Evolutionary conservation across 2,113 vertebrate species (phyloP).

Genomic region (Tragulus kanchil): DNA sequence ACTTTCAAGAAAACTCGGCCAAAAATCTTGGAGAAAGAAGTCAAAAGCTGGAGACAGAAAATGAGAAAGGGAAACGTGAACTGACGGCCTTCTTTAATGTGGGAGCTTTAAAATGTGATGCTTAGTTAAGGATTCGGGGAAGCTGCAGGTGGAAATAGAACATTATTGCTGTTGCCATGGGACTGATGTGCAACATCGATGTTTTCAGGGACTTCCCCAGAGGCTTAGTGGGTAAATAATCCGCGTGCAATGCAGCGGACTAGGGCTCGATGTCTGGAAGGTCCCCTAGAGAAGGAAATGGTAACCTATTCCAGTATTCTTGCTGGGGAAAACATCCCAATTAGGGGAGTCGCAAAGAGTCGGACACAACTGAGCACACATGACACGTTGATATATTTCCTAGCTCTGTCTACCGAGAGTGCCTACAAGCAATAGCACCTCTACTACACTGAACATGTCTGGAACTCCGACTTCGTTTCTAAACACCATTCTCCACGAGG

Average conservation of each 20-base stretch:
- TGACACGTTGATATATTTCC: neutral
- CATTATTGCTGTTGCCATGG: neutral
- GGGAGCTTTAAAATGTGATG: neutral
- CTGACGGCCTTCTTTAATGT: neutral
- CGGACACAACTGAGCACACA: neutral
- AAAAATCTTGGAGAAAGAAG: neutral
- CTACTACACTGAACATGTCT: neutral
- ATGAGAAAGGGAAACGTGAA: neutral
- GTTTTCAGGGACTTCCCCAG: neutral
- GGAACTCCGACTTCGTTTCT: neutral
- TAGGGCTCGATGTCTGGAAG: too few species aligned
- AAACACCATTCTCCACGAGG: neutral
- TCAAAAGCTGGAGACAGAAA: neutral
- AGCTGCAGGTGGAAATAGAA: neutral
- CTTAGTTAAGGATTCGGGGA: neutral
- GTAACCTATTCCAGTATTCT: neutral
- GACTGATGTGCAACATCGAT: neutral
- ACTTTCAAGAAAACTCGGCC: slow-evolving; percentile 1
- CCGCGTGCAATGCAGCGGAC: neutral
- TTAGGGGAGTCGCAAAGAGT: neutral
- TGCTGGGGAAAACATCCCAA: too few species aligned
- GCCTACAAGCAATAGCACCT: neutral
- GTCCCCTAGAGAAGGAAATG: neutral
- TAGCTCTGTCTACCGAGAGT: neutral
- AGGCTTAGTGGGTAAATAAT: neutral